These are phyloP conservation scores for Polyergus mexicanus DNA, from an alignment of 1,140 invertebrate genomes.

Conservation along the genomic window DNA sequence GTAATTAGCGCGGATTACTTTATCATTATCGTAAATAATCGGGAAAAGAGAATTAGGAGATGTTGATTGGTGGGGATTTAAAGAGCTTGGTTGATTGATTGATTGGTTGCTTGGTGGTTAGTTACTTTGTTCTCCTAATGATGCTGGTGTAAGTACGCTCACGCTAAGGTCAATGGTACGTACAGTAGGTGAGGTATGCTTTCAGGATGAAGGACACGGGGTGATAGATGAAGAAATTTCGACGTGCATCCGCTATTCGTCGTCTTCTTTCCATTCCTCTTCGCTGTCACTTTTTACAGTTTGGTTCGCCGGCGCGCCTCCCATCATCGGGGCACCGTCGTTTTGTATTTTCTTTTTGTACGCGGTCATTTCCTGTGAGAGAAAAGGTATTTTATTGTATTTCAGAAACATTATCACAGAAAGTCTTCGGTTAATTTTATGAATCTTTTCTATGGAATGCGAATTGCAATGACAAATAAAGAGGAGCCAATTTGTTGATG, in stretches of 20 bases:
- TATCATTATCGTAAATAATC: constrained; percentile 86
- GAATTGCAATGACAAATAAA: background rate
- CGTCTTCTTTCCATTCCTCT: constrained; percentile 86
- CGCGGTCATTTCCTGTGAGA: constrained; percentile 88
- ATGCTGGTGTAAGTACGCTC: constrained; percentile 86
- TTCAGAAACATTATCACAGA: background rate
- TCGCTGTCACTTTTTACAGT: constrained; percentile 87
- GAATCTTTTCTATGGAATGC: background rate
- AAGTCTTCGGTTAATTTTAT: background rate
- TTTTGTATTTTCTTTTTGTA: constrained; percentile 92
- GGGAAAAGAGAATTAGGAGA: constrained; percentile 69
- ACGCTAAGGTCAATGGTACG: constrained; percentile 87
- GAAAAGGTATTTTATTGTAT: background rate
- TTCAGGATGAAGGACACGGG: constrained; percentile 86
- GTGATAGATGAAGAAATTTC: constrained; percentile 85
- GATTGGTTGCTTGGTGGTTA: constrained; percentile 78
- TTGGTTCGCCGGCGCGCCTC: constrained; percentile 85
- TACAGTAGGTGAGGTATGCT: constrained; percentile 87
- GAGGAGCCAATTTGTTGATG: background rate
- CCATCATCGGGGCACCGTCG: constrained; percentile 84
- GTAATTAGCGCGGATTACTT: constrained; percentile 82
- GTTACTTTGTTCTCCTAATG: constrained; percentile 85
- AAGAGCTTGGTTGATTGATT: constrained; percentile 41
- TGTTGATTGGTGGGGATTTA: constrained; percentile 63
- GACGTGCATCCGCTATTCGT: constrained; percentile 85